A percentile compares a stretch with the other conserved stretches of the same genome.
Evolutionary conservation across 2,113 vertebrate genomes (phyloP).

Genomic region (Nicator chloris): DNA sequence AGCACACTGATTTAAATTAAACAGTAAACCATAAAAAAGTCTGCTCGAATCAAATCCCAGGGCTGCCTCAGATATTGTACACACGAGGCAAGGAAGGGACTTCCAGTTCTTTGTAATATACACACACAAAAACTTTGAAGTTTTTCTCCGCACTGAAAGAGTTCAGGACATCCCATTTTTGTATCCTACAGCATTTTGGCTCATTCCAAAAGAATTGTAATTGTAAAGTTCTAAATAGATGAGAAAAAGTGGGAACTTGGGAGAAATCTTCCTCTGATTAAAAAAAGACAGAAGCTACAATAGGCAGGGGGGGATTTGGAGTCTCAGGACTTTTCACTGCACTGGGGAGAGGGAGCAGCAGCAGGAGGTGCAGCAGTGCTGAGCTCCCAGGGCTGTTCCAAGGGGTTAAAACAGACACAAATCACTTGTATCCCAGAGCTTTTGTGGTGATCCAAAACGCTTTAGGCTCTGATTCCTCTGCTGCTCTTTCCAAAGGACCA

Average conservation of each 20-base stretch:
- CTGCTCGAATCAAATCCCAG: not conserved
- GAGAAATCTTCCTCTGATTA: not conserved
- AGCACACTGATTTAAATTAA: slow-evolving; percentile 22
- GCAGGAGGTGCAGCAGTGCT: not conserved
- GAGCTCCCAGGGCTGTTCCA: not conserved
- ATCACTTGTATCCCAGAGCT: not conserved
- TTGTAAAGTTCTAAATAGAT: not conserved
- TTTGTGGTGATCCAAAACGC: not conserved
- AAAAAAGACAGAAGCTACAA: not conserved
- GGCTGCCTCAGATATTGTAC: not conserved
- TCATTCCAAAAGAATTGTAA: not conserved
- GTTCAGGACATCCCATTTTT: not conserved
- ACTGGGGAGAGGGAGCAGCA: not conserved
- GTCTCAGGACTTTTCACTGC: not conserved
- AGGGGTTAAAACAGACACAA: not conserved
- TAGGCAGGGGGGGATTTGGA: not conserved
- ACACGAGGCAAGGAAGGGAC: not conserved
- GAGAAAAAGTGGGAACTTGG: not conserved
- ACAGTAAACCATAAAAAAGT: not conserved
- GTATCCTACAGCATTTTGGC: not conserved
- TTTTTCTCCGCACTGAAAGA: rapidly evolving
- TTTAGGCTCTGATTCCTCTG: not conserved
- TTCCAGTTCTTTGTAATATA: not conserved
- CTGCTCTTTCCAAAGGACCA: not conserved
- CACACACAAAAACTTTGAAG: not conserved